Percentiles rank a stretch among this genome's conserved stretches.
phyloP scores from a whole-genome alignment of 2,797 vertebrate species.

The Brachyalestes nurse region DNA sequence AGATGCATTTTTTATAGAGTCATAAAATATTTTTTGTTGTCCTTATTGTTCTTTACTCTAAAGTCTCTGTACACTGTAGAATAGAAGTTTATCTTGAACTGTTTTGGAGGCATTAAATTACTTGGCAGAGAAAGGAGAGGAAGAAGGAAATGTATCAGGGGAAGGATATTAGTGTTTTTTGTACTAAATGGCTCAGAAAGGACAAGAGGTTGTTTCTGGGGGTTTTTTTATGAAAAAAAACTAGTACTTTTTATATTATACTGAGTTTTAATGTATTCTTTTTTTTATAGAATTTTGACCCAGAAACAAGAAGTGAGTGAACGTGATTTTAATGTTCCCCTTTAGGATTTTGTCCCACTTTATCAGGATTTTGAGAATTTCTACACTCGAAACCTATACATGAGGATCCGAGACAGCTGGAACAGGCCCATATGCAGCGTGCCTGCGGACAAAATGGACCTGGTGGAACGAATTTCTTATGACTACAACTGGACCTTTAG shows the following conservation, averaged over 20 bases:
- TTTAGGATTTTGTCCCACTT: slow-evolving; percentile 91
- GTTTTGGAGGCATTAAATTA: slow-evolving; percentile 14
- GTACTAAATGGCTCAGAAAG: slow-evolving; percentile 1
- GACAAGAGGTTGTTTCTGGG: slow-evolving; percentile 22
- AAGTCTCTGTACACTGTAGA: background rate
- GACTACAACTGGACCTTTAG: slow-evolving; percentile 96
- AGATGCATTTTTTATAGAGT: too few relatives aligned
- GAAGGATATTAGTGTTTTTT: slow-evolving; percentile 49
- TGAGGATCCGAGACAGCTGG: slow-evolving; percentile 94
- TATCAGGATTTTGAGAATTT: slow-evolving; percentile 98
- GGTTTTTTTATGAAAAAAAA: slow-evolving; percentile 12
- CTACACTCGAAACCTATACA: slow-evolving; percentile 93
- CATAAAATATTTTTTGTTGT: too few relatives aligned
- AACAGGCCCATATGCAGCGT: slow-evolving; percentile 91
- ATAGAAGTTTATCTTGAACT: slow-evolving; percentile 13
- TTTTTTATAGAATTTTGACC: background rate
- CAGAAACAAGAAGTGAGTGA: background rate
- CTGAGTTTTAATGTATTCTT: background rate
- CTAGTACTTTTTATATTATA: background rate
- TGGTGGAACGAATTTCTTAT: slow-evolving; percentile 84
- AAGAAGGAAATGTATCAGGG: slow-evolving; percentile 29
- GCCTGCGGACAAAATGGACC: slow-evolving; percentile 88
- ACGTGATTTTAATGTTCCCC: background rate
- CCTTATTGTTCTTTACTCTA: too few relatives aligned
- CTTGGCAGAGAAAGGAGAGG: slow-evolving; percentile 14